These are phyloP conservation scores for Liopterus haemorrhoidalis DNA, from an alignment of 2,888 invertebrate species.

Conservation along the genomic window DNA sequence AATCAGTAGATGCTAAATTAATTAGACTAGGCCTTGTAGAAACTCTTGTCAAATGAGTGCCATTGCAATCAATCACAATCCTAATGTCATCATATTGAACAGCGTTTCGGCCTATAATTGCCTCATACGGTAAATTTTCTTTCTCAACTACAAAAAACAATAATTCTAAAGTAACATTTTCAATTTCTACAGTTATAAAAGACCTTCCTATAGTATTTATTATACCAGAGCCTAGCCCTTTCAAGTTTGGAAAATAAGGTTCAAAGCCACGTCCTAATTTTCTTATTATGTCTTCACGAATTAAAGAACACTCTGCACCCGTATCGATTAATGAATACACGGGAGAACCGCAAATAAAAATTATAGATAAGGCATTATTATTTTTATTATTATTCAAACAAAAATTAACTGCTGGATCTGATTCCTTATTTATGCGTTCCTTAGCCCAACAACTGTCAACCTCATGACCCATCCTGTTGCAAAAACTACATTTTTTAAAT, in stretches of 20 bases:
- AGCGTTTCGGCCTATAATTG: background rate
- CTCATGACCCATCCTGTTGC: too few species aligned
- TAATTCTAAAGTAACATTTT: background rate
- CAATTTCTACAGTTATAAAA: background rate
- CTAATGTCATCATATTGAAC: background rate
- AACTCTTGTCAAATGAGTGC: background rate
- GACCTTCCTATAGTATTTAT: background rate
- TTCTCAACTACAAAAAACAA: background rate
- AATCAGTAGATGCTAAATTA: background rate
- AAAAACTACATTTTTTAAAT: too few species aligned
- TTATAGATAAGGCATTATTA: background rate
- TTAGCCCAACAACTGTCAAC: background rate
- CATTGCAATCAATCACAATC: background rate
- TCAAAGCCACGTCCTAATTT: background rate
- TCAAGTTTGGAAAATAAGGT: background rate
- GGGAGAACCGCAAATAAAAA: background rate
- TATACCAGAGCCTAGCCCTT: background rate
- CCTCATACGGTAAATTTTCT: background rate
- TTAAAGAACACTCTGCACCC: background rate
- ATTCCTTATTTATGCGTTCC: background rate
- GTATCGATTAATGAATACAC: background rate
- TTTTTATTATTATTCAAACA: too few species aligned
- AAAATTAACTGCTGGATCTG: background rate
- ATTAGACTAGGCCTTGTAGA: background rate
- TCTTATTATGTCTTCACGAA: background rate